These are phyloP conservation scores for Physella acuta DNA, from an alignment of 1,140 invertebrate genomes.

Conservation along the genomic window DNA sequence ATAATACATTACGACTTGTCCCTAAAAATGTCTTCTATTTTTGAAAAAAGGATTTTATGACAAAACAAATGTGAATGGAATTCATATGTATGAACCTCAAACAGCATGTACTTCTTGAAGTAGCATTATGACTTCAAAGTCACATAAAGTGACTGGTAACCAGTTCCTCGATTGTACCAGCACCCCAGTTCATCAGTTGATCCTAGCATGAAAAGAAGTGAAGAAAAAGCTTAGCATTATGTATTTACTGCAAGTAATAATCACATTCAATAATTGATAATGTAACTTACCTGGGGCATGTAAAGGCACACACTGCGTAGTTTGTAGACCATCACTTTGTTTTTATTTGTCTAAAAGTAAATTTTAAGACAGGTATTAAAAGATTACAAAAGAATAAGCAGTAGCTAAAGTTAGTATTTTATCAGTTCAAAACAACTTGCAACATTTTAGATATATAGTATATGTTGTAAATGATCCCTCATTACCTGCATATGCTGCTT, in stretches of 20 bases:
- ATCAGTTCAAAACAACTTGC: background rate
- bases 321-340: constrained; percentile 50
- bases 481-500: constrained; percentile 50
- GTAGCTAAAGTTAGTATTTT: background rate
- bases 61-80: too few species aligned
- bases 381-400: too few species aligned
- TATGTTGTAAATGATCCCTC: background rate
- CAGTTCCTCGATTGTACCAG: constrained; percentile 43
- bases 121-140: too few species aligned
- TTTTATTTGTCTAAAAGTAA: constrained; percentile 45
- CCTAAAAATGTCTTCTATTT: too few species aligned
- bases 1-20: too few species aligned
- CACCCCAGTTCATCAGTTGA: constrained; percentile 48
- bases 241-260: too few species aligned
- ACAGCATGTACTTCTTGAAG: too few species aligned
- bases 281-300: constrained; percentile 47
- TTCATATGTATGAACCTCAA: too few species aligned
- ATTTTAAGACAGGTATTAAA: background rate
- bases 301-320: constrained; percentile 51
- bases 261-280: too few species aligned
- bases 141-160: constrained; percentile 23
- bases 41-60: too few species aligned
- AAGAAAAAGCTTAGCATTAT: background rate
- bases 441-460: background rate
- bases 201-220: constrained; percentile 32